A percentile compares a stretch with the other conserved stretches of the same genome.
Evolutionary conservation across 2,113 vertebrate genomes (phyloP).

Genomic region (Engystomops pustulosus): DNA sequence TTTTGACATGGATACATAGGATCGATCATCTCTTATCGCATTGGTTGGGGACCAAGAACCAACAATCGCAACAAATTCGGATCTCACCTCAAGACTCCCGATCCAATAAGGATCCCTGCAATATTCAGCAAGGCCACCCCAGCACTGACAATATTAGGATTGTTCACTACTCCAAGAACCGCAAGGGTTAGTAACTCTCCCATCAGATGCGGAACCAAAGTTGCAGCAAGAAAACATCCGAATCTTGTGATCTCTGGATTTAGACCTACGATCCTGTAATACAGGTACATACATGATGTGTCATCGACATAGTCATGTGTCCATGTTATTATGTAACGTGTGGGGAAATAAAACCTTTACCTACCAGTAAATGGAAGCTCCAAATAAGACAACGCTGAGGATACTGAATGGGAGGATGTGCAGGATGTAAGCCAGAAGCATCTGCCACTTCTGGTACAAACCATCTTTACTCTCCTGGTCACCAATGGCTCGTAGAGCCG

Average conservation of each 20-base stretch:
- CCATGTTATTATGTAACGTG: too few species aligned
- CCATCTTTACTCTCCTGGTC: slow-evolving; percentile 95
- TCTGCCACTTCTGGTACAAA: slow-evolving; percentile 93
- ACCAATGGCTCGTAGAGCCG: slow-evolving; percentile 84
- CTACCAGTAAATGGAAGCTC: slow-evolving; percentile 90
- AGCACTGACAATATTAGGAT: slow-evolving; percentile 89
- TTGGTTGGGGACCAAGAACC: too few species aligned
- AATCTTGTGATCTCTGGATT: slow-evolving; percentile 84
- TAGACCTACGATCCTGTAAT: slow-evolving; percentile 83
- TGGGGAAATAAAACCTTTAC: neutral
- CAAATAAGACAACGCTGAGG: slow-evolving; percentile 81
- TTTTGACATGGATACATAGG: too few species aligned
- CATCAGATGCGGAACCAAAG: slow-evolving; percentile 83
- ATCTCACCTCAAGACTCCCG: slow-evolving; percentile 88
- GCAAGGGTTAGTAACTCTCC: slow-evolving; percentile 90
- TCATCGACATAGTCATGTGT: too few species aligned
- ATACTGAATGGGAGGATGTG: slow-evolving; percentile 92
- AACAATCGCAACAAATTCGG: too few species aligned
- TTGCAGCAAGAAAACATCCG: slow-evolving; percentile 84
- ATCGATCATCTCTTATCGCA: too few species aligned
- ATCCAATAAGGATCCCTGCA: slow-evolving; percentile 86
- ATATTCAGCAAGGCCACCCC: slow-evolving; percentile 85
- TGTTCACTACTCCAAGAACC: slow-evolving; percentile 88
- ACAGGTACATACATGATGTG: neutral
- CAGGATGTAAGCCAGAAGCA: slow-evolving; percentile 90